Evolutionary conservation across 2,797 vertebrate species (phyloP), one percentile per base, ranked within the genome.

Genomic region (Avahi laniger): DNA sequence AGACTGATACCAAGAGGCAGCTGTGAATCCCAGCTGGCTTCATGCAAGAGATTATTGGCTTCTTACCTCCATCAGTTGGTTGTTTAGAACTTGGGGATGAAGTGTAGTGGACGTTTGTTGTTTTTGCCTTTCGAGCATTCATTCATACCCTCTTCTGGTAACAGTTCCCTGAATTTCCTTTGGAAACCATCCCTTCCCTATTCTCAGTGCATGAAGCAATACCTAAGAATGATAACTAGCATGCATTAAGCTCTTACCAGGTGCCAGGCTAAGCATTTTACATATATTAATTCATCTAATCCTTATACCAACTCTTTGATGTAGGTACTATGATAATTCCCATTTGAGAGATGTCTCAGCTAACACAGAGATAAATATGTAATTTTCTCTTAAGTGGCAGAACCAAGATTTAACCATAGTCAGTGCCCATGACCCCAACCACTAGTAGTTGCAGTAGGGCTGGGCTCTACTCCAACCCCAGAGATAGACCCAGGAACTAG

Each of bases 61-160:
- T 24, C 57, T 93, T 54, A 75, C 79, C 70, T 95, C 91, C 26
- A 28, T 67, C 59, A 54, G 85, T 41, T 91, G 69, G 20, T 80
- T 73, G 72, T 48, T 91, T 41, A 92, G 65, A 73, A 88, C 50
- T 28, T 18, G 24, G 65, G 86, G 61, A 50, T 95, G 86, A 87
- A 87, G 11, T 41, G n/a, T 48, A 84, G 59, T 50, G 15, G 41
- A 57, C 52, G 1, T 78, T 94, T 92, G 82, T 86, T 75, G 46
- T 73, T 86, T 94, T 91, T 88, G 69, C 85, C 92, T 91, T 82
- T 80, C n/a, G 0, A 84, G 89, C 93, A 75, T 92, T 95, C 86
- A 95, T 93, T 95, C 85, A 41, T 69, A 89, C 57, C 13, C 26
- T 89, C 83, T 96, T 89, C 88, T 93, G 43, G 43, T 82, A 94